Percentiles rank a stretch among this genome's conserved stretches.
Evolutionary conservation across 2,888 invertebrate species (phyloP).

Genomic region (Heliconius ismenius): DNA sequence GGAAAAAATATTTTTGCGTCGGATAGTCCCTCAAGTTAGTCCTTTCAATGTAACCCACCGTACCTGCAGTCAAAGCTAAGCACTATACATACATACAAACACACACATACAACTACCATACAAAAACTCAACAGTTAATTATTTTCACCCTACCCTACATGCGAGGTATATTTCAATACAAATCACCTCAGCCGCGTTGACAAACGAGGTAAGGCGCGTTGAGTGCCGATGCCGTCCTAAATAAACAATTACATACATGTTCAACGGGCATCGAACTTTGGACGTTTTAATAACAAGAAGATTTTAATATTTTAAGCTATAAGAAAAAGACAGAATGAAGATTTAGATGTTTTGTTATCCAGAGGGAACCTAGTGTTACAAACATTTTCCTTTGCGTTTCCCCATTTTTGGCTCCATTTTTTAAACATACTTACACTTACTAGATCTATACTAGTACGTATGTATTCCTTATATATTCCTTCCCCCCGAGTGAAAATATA

Average conservation of each 20-base stretch:
- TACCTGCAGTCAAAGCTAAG: not conserved
- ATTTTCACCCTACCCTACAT: slow-evolving; percentile 14
- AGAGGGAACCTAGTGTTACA: no score
- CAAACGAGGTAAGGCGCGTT: slow-evolving; percentile 5
- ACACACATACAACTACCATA: not conserved
- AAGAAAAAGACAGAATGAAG: not conserved
- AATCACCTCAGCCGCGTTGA: slow-evolving; percentile 20
- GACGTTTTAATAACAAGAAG: not conserved
- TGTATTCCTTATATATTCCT: no score
- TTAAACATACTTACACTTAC: no score
- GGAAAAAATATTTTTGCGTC: not conserved
- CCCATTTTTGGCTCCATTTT: no score
- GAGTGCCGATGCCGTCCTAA: slow-evolving; percentile 11
- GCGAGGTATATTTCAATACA: slow-evolving; percentile 16
- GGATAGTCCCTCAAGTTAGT: not conserved
- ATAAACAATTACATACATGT: slow-evolving; percentile 16
- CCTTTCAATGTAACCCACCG: not conserved
- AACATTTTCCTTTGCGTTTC: no score
- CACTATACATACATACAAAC: not conserved
- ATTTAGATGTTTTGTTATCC: not conserved
- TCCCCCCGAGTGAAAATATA: no score
- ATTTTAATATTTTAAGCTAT: slow-evolving; percentile 1
- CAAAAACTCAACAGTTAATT: slow-evolving; percentile 19
- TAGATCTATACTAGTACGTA: no score
- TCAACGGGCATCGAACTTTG: slow-evolving; percentile 14